A percentile compares a stretch with the other conserved stretches of the same genome.
Conservation (phyloP, 2,113 vertebrate species). For the Crotalus tigris region DNA sequence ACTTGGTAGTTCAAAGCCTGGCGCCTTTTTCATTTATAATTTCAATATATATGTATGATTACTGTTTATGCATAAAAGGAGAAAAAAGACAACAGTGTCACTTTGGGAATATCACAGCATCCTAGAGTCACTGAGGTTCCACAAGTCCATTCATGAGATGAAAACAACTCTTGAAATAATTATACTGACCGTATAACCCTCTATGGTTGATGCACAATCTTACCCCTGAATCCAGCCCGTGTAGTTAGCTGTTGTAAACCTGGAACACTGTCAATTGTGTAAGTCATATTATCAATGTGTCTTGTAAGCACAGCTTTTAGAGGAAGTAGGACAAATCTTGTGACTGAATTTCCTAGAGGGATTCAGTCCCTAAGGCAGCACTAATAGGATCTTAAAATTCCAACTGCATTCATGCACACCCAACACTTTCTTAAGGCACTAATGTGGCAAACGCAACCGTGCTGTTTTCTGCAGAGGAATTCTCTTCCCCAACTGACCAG, state of each 20-base stretch:
- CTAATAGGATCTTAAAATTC: not conserved
- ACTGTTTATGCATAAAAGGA: not conserved
- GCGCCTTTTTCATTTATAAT: no score
- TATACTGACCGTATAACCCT: not conserved
- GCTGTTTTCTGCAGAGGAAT: not conserved
- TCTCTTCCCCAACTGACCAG: not conserved
- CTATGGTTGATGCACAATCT: not conserved
- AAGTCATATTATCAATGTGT: not conserved
- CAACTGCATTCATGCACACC: not conserved
- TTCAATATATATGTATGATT: not conserved
- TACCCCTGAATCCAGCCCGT: not conserved
- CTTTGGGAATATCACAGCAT: not conserved
- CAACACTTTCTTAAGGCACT: not conserved
- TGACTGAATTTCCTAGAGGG: not conserved
- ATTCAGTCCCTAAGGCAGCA: not conserved
- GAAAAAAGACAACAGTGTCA: not conserved
- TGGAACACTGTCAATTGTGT: not conserved
- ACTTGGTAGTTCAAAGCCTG: no score
- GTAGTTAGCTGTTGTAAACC: not conserved
- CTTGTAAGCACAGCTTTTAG: not conserved
- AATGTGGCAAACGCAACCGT: not conserved
- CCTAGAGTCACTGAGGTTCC: not conserved
- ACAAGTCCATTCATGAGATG: not conserved
- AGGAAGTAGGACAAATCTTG: not conserved
- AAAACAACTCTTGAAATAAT: not conserved